Percentiles rank a stretch among this genome's conserved stretches.
Conservation (phyloP, 2,113 vertebrate species). For the Sporophila hypoxantha region DNA sequence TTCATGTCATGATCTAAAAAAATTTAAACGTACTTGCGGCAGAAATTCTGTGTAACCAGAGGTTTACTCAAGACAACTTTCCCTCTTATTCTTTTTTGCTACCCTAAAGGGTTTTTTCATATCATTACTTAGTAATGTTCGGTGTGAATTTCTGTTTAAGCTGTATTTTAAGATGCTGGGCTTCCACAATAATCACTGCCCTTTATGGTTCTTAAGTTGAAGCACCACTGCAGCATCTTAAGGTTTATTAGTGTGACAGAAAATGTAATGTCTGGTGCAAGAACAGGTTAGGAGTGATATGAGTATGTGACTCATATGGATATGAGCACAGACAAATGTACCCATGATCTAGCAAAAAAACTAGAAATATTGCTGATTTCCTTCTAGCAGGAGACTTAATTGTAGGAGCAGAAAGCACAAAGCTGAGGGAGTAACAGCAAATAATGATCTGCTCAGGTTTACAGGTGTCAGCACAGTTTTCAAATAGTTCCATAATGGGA, state of each 20-base stretch:
- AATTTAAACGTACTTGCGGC: not conserved
- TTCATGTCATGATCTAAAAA: fast-evolving
- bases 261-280: not conserved
- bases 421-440: constrained; percentile 14
- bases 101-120: not conserved
- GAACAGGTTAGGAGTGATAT: not conserved
- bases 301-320: too few relatives aligned
- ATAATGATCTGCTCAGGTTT: constrained; percentile 16
- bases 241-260: not conserved
- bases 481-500: constrained; percentile 2
- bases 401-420: not conserved
- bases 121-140: not conserved
- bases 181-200: not conserved
- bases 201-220: not conserved
- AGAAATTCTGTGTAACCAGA: not conserved
- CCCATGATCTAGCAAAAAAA: not conserved
- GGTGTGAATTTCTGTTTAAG: not conserved
- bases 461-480: constrained; percentile 29
- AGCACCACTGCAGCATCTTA: not conserved
- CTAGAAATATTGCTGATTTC: not conserved
- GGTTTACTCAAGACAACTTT: not conserved
- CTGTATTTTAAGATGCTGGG: not conserved
- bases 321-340: not conserved
- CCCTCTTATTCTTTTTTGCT: not conserved
- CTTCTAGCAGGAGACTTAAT: not conserved